Evolutionary conservation across 2,797 vertebrate genomes (phyloP).

Genomic region (Poeciliopsis turneri): DNA sequence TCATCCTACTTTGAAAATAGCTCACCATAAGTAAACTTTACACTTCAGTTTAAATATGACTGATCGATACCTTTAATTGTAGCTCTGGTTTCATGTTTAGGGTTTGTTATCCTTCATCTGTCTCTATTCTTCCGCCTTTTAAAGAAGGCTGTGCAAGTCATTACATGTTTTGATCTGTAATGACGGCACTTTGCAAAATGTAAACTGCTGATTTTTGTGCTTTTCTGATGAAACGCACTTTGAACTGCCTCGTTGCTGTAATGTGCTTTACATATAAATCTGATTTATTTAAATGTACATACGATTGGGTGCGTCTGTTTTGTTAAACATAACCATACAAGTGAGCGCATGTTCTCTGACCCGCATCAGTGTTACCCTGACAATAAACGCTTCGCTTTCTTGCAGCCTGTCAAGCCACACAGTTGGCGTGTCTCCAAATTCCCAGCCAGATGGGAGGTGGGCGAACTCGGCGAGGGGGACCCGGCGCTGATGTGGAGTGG

Average conservation of each 20-base stretch:
- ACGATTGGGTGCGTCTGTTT: neutral
- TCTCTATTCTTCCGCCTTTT: neutral
- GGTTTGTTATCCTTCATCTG: neutral
- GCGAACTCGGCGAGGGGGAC: conserved; percentile 61
- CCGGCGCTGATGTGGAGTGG: conserved; percentile 48
- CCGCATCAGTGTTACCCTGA: conserved; percentile 23
- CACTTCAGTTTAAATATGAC: neutral
- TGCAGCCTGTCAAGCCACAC: conserved; percentile 50
- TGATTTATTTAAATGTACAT: neutral
- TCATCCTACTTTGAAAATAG: neutral
- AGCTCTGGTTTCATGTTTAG: neutral
- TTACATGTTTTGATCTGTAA: too few relatives aligned
- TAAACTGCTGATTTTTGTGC: too few relatives aligned
- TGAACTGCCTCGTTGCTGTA: too few relatives aligned
- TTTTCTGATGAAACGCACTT: too few relatives aligned
- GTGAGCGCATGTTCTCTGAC: conserved; percentile 3
- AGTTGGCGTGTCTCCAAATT: conserved; percentile 60
- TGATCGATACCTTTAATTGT: neutral
- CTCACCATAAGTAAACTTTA: neutral
- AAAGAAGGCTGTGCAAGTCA: neutral
- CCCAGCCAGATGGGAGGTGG: conserved; percentile 73
- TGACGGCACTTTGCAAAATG: too few relatives aligned
- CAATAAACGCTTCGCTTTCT: conserved; percentile 60
- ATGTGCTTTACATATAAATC: too few relatives aligned
- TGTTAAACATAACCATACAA: neutral